Conservation (phyloP, 2,797 vertebrate species). For the Anguilla obscura region DNA sequence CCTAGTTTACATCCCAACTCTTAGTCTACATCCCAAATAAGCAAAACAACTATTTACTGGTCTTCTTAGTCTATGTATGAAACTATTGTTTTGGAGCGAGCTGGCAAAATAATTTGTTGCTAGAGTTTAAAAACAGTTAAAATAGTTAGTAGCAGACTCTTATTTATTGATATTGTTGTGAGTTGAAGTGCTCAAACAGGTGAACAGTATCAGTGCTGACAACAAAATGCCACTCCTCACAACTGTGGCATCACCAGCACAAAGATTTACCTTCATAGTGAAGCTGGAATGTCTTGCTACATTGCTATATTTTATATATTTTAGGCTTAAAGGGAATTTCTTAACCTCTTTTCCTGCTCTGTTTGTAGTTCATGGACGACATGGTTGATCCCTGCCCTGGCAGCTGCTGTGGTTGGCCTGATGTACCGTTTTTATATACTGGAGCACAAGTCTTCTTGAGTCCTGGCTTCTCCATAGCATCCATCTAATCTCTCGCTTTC, state of each 20-base stretch:
- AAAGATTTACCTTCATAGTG: not conserved
- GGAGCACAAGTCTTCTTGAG: conserved; percentile 81
- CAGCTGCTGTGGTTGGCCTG: conserved; percentile 75
- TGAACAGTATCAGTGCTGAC: not conserved
- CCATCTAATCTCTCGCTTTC: conserved; percentile 48
- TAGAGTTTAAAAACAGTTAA: not conserved
- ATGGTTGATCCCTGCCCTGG: conserved; percentile 84
- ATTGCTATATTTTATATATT: not conserved
- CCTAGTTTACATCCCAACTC: no score
- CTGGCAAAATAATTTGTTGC: not conserved
- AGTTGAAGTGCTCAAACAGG: not conserved
- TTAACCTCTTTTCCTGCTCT: conserved; percentile 13
- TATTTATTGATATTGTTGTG: not conserved
- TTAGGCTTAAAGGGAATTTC: not conserved
- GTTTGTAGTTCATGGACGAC: conserved; percentile 77
- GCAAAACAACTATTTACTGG: not conserved
- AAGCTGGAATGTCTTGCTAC: not conserved
- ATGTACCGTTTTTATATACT: conserved; percentile 85
- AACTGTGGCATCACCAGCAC: not conserved
- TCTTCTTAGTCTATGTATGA: not conserved
- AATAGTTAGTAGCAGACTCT: not conserved
- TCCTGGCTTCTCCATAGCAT: conserved; percentile 15
- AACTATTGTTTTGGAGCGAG: not conserved
- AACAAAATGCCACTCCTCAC: not conserved
- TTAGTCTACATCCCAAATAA: not conserved